Conservation (phyloP, 37 sponge, comb jelly and placozoan genomes). For the Ianthella basta region DNA sequence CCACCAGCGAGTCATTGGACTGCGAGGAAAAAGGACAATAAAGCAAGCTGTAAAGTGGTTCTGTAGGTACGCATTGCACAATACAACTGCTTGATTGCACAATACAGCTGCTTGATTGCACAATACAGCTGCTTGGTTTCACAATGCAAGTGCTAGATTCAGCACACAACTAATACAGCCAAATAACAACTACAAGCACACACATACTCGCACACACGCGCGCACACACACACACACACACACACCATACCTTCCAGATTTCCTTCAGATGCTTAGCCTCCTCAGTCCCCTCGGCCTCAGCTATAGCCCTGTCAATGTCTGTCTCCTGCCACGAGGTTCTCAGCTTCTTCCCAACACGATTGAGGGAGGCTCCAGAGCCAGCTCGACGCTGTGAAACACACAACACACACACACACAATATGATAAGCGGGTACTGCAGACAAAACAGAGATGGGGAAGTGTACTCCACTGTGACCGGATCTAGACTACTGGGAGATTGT, state of each 20-base stretch:
- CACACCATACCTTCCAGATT: constrained; percentile 10
- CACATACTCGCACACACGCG: too few species aligned
- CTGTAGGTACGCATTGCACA: too few species aligned
- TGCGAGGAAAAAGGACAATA: too few species aligned
- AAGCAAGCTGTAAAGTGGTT: too few species aligned
- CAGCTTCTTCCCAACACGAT: neutral
- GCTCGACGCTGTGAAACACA: constrained; percentile 8
- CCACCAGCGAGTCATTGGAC: too few species aligned
- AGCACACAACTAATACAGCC: too few species aligned
- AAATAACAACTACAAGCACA: too few species aligned
- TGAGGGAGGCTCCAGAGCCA: neutral
- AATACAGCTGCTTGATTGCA: too few species aligned
- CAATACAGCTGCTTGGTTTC: too few species aligned
- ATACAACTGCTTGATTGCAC: too few species aligned
- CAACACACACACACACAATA: neutral
- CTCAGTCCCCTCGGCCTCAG: neutral
- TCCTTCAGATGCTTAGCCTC: neutral
- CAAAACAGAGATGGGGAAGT: neutral
- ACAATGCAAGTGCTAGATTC: too few species aligned
- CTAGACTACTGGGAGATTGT: neutral
- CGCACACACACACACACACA: constrained; percentile 3
- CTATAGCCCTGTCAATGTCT: constrained; percentile 16
- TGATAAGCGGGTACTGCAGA: neutral
- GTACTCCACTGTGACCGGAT: neutral
- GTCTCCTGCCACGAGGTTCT: constrained; percentile 36